These are phyloP conservation scores for Euwallacea similis DNA, from an alignment of 1,140 invertebrate species.

Conservation along the genomic window DNA sequence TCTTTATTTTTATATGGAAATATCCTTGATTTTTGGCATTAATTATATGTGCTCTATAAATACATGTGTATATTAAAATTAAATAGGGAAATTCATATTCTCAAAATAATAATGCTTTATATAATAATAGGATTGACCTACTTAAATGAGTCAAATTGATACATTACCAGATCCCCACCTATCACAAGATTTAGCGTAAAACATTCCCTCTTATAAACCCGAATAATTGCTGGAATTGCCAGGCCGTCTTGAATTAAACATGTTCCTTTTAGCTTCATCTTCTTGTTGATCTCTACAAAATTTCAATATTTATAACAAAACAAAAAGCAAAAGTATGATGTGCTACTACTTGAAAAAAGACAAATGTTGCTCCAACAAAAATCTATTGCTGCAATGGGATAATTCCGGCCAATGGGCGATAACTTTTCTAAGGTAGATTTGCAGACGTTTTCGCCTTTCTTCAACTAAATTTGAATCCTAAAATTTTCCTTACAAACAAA, in stretches of 20 bases:
- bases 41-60: no score
- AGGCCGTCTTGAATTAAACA: constrained; percentile 45
- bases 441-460: constrained; percentile 71
- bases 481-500: constrained; percentile 19
- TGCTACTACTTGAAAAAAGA: constrained; percentile 79
- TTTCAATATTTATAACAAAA: constrained; percentile 10
- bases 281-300: constrained; percentile 47
- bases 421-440: constrained; percentile 77
- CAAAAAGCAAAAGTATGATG: constrained; percentile 16
- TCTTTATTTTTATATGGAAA: no score
- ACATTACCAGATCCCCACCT: no score
- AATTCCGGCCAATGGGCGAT: constrained; percentile 73
- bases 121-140: no score
- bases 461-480: constrained; percentile 82
- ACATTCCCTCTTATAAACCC: constrained; percentile 42
- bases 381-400: constrained; percentile 66
- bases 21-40: no score
- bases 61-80: no score
- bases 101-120: no score
- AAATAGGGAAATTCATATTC: no score
- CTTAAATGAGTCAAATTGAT: no score
- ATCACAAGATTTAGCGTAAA: no score
- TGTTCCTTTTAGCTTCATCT: constrained; percentile 43
- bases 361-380: constrained; percentile 70
- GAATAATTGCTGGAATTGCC: constrained; percentile 44